These are phyloP conservation scores for Hiodon alosoides DNA, from an alignment of 2,113 vertebrate genomes.

Conservation along the genomic window DNA sequence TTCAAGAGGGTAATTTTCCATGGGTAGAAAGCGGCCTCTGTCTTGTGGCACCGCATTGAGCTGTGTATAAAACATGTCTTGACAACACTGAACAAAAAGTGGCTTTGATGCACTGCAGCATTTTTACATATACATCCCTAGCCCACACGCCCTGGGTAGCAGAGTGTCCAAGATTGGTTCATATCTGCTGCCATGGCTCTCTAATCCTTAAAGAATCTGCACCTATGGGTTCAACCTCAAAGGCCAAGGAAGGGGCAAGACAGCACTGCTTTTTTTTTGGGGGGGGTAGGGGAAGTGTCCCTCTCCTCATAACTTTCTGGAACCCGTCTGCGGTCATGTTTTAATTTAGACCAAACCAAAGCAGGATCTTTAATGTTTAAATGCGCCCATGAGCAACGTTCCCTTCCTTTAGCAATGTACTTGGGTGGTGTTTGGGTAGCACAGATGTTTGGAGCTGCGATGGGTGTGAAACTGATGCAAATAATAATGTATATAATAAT, in stretches of 20 bases:
- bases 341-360: background rate
- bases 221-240: too few relatives aligned
- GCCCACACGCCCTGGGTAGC: background rate
- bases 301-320: background rate
- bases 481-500: too few relatives aligned
- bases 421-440: too few relatives aligned
- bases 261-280: background rate
- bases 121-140: background rate
- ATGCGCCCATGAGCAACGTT: too few relatives aligned
- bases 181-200: too few relatives aligned
- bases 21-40: background rate
- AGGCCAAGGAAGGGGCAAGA: background rate
- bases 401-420: too few relatives aligned
- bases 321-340: background rate
- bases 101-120: slow-evolving; percentile 4
- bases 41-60: background rate
- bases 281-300: background rate
- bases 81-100: background rate
- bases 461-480: too few relatives aligned
- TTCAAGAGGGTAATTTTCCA: background rate
- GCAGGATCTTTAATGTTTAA: too few relatives aligned
- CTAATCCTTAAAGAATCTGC: too few relatives aligned
- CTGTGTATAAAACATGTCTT: background rate
- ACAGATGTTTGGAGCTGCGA: too few relatives aligned
- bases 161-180: background rate